A percentile compares a stretch with the other conserved stretches of the same genome.
phyloP scores from a whole-genome alignment of 1,140 invertebrate species.

The Araneus ventricosus region DNA sequence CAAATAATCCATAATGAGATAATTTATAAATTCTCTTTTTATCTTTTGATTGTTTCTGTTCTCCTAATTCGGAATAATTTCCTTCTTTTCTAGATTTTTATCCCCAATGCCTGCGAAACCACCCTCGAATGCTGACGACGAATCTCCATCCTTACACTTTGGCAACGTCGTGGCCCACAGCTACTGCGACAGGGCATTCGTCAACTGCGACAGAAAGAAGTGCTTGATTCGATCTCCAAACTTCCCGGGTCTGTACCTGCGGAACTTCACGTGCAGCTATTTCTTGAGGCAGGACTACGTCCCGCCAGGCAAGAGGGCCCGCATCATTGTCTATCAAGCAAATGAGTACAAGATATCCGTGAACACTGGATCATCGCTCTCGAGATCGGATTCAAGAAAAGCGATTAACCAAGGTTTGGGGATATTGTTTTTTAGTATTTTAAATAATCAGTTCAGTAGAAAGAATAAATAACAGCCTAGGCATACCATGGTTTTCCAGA shows the following conservation, averaged over 20 bases:
- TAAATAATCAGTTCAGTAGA: neutral
- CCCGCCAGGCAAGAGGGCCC: constrained; percentile 71
- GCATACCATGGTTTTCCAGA: neutral
- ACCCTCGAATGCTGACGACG: neutral
- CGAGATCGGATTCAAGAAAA: constrained; percentile 57
- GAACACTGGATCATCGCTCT: constrained; percentile 69
- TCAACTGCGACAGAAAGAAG: constrained; percentile 75
- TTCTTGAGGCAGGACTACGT: constrained; percentile 68
- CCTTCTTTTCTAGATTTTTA: constrained; percentile 55
- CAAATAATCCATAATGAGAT: no score
- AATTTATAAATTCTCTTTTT: no score
- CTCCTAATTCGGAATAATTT: neutral
- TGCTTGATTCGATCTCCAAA: constrained; percentile 76
- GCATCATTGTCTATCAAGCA: constrained; percentile 69
- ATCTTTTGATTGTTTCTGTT: no score
- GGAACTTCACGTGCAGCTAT: constrained; percentile 76
- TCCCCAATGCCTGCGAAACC: constrained; percentile 13
- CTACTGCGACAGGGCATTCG: constrained; percentile 75
- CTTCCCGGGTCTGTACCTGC: constrained; percentile 76
- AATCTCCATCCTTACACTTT: constrained; percentile 20
- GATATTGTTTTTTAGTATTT: neutral
- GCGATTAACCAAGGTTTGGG: constrained; percentile 49
- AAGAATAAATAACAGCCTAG: neutral
- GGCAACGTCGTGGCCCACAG: constrained; percentile 57
- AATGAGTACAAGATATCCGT: constrained; percentile 77